Evolutionary conservation across 1,140 invertebrate species (phyloP).

Genomic region (Lasioglossum baleicum): DNA sequence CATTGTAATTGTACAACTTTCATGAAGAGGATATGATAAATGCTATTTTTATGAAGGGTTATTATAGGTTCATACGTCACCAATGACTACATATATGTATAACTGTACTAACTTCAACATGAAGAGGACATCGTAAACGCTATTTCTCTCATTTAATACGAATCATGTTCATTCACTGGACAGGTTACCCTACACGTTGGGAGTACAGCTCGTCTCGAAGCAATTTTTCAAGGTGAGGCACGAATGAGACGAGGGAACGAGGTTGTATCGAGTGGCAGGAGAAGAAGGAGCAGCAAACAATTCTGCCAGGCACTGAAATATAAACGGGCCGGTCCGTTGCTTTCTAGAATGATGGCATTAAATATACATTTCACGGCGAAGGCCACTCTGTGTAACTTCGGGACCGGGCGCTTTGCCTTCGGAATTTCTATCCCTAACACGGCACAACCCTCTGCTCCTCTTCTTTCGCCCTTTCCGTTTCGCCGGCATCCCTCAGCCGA

Average conservation of each 20-base stretch:
- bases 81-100: too few relatives aligned
- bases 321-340: slow-evolving; percentile 57
- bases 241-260: background rate
- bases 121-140: too few relatives aligned
- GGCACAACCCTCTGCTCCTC: background rate
- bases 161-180: too few relatives aligned
- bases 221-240: too few relatives aligned
- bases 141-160: too few relatives aligned
- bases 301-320: slow-evolving; percentile 66
- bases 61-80: too few relatives aligned
- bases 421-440: slow-evolving; percentile 52
- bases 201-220: too few relatives aligned
- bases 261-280: slow-evolving; percentile 11
- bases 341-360: slow-evolving; percentile 69
- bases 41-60: too few relatives aligned
- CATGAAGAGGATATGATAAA: too few relatives aligned
- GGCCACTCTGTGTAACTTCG: slow-evolving; percentile 47
- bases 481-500: slow-evolving; percentile 12
- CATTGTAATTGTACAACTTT: too few relatives aligned
- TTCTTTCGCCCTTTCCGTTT: slow-evolving; percentile 22
- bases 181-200: too few relatives aligned
- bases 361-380: slow-evolving; percentile 61
- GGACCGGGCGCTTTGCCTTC: slow-evolving; percentile 33
- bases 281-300: slow-evolving; percentile 61
- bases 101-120: too few relatives aligned